Base-by-base conservation (phyloP, 1,140 invertebrate species). In the Phortica variegata region DNA sequence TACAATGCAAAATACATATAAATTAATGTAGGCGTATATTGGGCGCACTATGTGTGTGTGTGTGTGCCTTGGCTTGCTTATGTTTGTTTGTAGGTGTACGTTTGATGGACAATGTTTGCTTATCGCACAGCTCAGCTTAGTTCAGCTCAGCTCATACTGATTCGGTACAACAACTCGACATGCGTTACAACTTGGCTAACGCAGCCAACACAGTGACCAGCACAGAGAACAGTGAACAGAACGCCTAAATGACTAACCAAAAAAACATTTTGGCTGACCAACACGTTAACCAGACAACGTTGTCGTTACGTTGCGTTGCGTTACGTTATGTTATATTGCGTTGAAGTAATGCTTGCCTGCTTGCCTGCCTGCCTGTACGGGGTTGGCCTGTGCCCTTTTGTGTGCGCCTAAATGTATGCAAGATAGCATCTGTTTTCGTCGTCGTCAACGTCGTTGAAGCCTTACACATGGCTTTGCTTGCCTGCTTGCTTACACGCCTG, bases 81-180 rank as follows among this genome's bases (percentile, higher is more conserved):
- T 39, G 20, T 52, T 29, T 47, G 42, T 43, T 32, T 52, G 54
- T 66, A 61, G 62, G 62, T 66, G 62, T 66, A 62, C 60, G 56
- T 66, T 60, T 66, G 62, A 66, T 66, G 62, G 62, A 60, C 62
- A 66, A 66, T 66, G 62, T 66, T 66, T 66, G 62, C 62, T 66
- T 58, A 61, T 62, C 61, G 57, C 61, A 58, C 54, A 54, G 50
- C 42, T 47, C 26, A 26, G 34, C 41, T 37, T n/a, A n/a, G 26
- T 48, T 19, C 29, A 9, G 18, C 29, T 2, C 47, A 16, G 8
- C 19, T 13, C 23, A 8, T 12, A 7, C 4, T 2, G 18, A 18
- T 29, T 9, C 17, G 20, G 13, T 21, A 32, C 18, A n/a, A n/a
- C n/a, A n/a, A n/a, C n/a, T n/a, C n/a, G n/a, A n/a, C n/a, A n/a